Percentiles rank a stretch among this genome's conserved stretches.
These are phyloP conservation scores for Salmo trutta DNA, from an alignment of 2,797 vertebrate species.

Conservation along the genomic window DNA sequence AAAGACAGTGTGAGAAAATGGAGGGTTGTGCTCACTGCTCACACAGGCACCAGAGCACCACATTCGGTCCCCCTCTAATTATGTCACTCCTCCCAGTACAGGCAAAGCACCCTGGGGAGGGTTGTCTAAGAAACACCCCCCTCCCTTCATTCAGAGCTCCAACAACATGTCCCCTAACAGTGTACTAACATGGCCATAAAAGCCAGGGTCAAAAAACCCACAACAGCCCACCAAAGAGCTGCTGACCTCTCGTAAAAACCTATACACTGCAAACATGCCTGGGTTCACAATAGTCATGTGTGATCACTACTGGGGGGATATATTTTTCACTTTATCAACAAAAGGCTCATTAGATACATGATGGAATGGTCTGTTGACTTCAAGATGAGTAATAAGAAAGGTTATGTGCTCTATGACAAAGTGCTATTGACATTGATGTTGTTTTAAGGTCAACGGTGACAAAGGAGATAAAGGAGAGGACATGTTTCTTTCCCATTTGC, in stretches of 20 bases:
- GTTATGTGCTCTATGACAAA: neutral
- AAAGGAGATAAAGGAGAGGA: neutral
- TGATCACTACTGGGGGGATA: neutral
- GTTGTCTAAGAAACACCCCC: neutral
- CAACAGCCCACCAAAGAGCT: neutral
- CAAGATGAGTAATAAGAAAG: neutral
- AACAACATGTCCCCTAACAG: neutral
- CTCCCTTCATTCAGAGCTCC: neutral
- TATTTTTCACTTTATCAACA: neutral
- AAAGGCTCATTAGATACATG: neutral
- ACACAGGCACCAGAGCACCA: too few relatives aligned
- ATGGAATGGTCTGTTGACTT: neutral
- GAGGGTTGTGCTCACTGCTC: neutral
- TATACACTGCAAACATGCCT: neutral
- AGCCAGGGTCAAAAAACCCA: neutral
- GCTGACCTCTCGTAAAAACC: neutral
- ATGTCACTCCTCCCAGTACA: neutral
- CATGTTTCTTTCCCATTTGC: too few relatives aligned
- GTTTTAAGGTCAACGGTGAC: constrained; percentile 18
- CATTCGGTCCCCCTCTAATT: neutral
- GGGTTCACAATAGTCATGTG: neutral
- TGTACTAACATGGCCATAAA: neutral
- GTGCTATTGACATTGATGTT: neutral
- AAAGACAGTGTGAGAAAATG: neutral
- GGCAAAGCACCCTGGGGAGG: neutral